Conservation (phyloP, 2,888 invertebrate genomes). For the Amaurobius ferox region DNA sequence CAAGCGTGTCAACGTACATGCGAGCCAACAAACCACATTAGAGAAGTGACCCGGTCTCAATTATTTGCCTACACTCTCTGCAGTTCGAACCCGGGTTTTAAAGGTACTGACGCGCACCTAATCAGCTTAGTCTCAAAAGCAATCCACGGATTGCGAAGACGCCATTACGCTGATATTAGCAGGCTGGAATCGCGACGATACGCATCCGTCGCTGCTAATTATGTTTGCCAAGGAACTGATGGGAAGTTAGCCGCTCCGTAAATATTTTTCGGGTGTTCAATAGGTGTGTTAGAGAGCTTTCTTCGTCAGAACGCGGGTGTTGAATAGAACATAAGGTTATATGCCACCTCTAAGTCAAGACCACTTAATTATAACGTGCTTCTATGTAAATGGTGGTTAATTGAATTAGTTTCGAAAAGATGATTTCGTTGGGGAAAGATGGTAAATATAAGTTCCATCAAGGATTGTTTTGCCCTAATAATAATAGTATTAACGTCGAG, state of each 20-base stretch:
- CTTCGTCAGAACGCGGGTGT: too few species aligned
- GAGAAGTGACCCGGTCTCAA: conserved; percentile 64
- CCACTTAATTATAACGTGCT: too few species aligned
- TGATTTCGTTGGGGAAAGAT: too few species aligned
- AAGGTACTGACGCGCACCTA: conserved; percentile 39
- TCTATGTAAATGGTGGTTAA: too few species aligned
- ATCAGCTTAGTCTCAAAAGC: conserved; percentile 35
- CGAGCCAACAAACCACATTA: conserved; percentile 55
- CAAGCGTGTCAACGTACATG: conserved; percentile 57
- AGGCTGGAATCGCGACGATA: not conserved
- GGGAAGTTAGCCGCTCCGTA: not conserved
- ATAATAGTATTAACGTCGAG: too few species aligned
- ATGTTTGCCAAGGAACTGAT: not conserved
- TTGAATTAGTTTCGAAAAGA: too few species aligned
- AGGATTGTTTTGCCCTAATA: too few species aligned
- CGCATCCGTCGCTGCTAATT: not conserved
- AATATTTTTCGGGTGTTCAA: not conserved
- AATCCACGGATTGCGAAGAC: not conserved
- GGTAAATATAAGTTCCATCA: too few species aligned
- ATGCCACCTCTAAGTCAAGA: too few species aligned
- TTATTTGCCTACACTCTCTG: conserved; percentile 55
- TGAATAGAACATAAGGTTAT: too few species aligned
- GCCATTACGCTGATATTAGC: conserved; percentile 9
- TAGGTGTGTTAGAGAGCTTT: too few species aligned
- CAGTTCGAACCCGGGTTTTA: conserved; percentile 29